Base-by-base conservation (phyloP, 2,797 vertebrate genomes). In the Rhinogobio ventralis region DNA sequence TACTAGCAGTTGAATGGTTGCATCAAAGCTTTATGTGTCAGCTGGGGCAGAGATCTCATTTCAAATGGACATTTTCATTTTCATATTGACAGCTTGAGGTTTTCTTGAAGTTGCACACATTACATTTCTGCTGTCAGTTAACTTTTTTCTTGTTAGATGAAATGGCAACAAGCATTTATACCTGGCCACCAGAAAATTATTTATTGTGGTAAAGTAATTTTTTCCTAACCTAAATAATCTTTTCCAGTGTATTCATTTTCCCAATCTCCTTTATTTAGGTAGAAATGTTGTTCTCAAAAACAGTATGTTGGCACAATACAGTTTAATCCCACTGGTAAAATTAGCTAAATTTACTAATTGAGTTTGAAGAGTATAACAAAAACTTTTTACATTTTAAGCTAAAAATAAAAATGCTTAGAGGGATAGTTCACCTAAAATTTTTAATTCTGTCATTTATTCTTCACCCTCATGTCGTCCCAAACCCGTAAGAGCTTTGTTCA, bases 271-370 rank as follows among this genome's bases (percentile, higher is more conserved):
- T 68, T 53, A 33, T 28, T 53, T 6, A 76, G 23, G 7, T 55
- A 53, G 2, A 30, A 46, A 57, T 76, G 51, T 23, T 23, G 36
- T 15, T 39, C 30, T 55, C 3, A 39, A 55, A 55, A 23, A 53
- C 2, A 2, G 0, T 25, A 28, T 30, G 1, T 2, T 72, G 4
- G 17, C 7, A n/a, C n/a, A n/a, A n/a, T n/a, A n/a, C n/a, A n/a
- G n/a, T n/a, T n/a, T n/a, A n/a, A n/a, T n/a, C n/a, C n/a, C n/a
- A n/a, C n/a, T n/a, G n/a, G n/a, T n/a, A n/a, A n/a, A n/a, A n/a
- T n/a, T n/a, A n/a, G n/a, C n/a, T n/a, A n/a, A n/a, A n/a, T n/a
- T n/a, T n/a, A n/a, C n/a, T n/a, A n/a, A n/a, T n/a, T n/a, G n/a
- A n/a, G n/a, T n/a, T n/a, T n/a, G n/a, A n/a, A n/a, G n/a, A n/a